Conservation (phyloP, 2,113 vertebrate genomes). For the Serinus canaria region DNA sequence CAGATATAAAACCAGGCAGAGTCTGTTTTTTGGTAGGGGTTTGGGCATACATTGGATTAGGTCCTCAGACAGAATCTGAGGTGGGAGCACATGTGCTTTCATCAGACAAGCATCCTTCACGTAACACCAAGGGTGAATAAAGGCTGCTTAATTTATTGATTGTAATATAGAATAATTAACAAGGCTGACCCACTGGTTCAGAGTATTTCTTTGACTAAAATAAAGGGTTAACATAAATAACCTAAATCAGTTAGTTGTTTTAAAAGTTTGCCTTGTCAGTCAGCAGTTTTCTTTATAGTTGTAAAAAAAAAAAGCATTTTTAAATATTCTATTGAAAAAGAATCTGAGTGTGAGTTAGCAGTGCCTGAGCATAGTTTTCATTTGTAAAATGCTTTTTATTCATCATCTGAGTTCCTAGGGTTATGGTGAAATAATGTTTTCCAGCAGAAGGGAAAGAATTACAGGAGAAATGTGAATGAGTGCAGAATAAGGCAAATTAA, state of each 20-base stretch:
- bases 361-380: not conserved
- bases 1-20: not conserved
- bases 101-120: not conserved
- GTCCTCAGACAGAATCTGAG: not conserved
- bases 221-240: not conserved
- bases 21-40: not conserved
- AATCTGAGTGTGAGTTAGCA: not conserved
- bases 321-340: not conserved
- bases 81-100: not conserved
- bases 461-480: not conserved
- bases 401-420: not conserved
- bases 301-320: constrained; percentile 29
- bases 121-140: not conserved
- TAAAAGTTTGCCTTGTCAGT: not conserved
- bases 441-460: not conserved
- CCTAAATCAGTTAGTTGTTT: not conserved
- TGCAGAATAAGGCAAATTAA: not conserved
- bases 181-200: not conserved
- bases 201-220: constrained; percentile 17
- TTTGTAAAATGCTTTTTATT: not conserved
- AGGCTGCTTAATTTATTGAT: not conserved
- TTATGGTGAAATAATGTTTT: not conserved
- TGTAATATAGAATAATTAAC: not conserved
- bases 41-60: not conserved
- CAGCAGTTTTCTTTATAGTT: not conserved